Conservation (phyloP, 2,113 vertebrate genomes). For the Pithys albifrons region DNA sequence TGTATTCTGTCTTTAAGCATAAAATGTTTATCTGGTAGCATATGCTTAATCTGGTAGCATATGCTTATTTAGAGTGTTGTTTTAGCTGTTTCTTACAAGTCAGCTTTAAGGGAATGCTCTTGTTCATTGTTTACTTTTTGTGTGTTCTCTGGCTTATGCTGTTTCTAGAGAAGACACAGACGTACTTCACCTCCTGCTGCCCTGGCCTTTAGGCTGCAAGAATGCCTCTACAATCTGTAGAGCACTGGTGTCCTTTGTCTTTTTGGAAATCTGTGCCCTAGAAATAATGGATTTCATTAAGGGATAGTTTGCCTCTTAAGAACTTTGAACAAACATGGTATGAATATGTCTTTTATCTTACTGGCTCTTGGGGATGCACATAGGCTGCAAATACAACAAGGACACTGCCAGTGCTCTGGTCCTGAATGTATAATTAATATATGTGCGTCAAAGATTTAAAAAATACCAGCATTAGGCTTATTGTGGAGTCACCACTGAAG, state of each 20-base stretch:
- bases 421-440: conserved; percentile 66
- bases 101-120: neutral
- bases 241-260: neutral
- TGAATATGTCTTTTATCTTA: conserved; percentile 39
- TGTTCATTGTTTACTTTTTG: neutral
- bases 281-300: conserved; percentile 65
- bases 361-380: neutral
- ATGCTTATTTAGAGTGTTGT: neutral
- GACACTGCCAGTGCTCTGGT: neutral
- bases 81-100: conserved; percentile 13
- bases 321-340: neutral
- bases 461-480: conserved; percentile 41
- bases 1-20: neutral
- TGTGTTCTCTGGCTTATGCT: neutral
- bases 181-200: neutral
- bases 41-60: neutral
- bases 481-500: neutral
- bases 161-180: neutral
- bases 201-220: neutral
- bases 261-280: neutral
- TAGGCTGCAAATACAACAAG: conserved; percentile 1
- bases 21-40: neutral
- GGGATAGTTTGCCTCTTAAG: neutral
- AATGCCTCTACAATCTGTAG: neutral
- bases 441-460: neutral